Percentiles rank a stretch among this genome's conserved stretches.
Evolutionary conservation across 2,797 vertebrate species (phyloP).

Genomic region (Pangasius sanitwongsei): DNA sequence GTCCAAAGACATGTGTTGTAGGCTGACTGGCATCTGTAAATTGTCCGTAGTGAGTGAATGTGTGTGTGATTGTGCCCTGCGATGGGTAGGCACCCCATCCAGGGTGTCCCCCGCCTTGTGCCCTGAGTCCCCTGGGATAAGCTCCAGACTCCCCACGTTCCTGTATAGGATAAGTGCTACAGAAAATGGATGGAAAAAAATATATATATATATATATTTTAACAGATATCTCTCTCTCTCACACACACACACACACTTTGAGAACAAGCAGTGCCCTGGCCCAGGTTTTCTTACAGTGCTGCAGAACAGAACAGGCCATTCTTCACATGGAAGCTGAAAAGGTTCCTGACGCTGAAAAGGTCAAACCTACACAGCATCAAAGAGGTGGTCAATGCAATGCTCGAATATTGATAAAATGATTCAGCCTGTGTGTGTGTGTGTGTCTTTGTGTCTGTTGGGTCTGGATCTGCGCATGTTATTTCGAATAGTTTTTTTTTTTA

Average conservation of each 20-base stretch:
- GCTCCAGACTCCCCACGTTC: no score
- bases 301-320: slow-evolving; percentile 29
- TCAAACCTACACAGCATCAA: slow-evolving; percentile 36
- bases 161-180: no score
- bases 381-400: slow-evolving; percentile 35
- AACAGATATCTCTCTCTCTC: background rate
- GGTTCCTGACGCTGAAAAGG: slow-evolving; percentile 37
- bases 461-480: background rate
- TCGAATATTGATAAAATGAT: slow-evolving; percentile 44
- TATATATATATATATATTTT: background rate
- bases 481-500: background rate
- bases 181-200: no score
- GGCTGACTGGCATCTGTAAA: no score
- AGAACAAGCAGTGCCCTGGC: slow-evolving; percentile 8
- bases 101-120: no score
- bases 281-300: slow-evolving; percentile 20
- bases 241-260: background rate
- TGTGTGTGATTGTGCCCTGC: no score
- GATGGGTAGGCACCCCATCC: no score
- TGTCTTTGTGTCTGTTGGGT: background rate
- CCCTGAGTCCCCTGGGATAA: no score
- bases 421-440: background rate
- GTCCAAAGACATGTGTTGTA: no score
- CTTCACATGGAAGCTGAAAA: slow-evolving; percentile 36
- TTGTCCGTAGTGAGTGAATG: no score